Conservation (phyloP, 2,888 invertebrate species). For the Willowsia nigromaculata region DNA sequence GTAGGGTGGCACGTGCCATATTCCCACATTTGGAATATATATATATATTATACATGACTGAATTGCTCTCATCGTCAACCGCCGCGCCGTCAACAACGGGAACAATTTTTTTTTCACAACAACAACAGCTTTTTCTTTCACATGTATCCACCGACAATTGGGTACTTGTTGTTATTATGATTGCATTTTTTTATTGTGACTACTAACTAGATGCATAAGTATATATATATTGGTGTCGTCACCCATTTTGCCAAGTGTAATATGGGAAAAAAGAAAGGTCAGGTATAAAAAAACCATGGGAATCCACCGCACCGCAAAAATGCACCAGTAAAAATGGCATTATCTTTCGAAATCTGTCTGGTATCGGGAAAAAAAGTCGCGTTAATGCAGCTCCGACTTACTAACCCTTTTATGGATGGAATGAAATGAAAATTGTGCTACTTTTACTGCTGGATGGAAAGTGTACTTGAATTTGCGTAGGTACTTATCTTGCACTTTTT, state of each 20-base stretch:
- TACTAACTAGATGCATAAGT: background rate
- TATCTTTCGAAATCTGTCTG: constrained; percentile 46
- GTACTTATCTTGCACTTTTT: no score
- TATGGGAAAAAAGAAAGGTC: constrained; percentile 69
- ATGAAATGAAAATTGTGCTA: constrained; percentile 60
- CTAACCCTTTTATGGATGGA: constrained; percentile 63
- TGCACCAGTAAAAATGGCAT: constrained; percentile 4
- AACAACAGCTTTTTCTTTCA: constrained; percentile 44
- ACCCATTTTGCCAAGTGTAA: constrained; percentile 11
- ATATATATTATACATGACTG: background rate
- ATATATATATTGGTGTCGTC: background rate
- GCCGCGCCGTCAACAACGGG: constrained; percentile 23
- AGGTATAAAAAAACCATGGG: constrained; percentile 67
- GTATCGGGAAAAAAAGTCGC: constrained; percentile 61
- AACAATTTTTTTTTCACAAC: background rate
- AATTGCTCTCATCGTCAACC: constrained; percentile 42
- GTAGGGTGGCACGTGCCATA: constrained; percentile 69
- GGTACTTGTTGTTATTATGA: constrained; percentile 53
- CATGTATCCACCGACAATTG: constrained; percentile 44
- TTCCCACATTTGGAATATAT: constrained; percentile 71
- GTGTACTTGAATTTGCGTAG: no score
- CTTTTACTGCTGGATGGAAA: no score
- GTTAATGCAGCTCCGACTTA: constrained; percentile 33
- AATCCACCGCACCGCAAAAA: constrained; percentile 67
- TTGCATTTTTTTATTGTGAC: constrained; percentile 26